phyloP scores from a whole-genome alignment of 2,888 invertebrate genomes.

The Lasioglossum leucozonium region DNA sequence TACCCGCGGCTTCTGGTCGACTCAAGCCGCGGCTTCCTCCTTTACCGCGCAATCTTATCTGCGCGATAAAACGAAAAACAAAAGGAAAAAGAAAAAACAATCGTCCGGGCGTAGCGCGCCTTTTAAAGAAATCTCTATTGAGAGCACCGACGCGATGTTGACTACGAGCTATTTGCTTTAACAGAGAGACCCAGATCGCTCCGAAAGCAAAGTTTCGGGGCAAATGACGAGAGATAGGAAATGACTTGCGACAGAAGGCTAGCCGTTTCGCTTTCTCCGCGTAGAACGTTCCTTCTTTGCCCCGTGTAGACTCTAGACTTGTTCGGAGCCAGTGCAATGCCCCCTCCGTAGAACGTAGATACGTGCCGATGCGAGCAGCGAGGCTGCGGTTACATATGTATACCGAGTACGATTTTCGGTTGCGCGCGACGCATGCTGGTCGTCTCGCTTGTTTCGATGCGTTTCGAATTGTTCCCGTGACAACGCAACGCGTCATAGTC shows the following conservation, averaged over 20 bases:
- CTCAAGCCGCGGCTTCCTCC: neutral
- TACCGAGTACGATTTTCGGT: too few species aligned
- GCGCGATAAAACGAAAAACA: neutral
- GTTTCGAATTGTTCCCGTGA: neutral
- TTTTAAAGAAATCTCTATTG: neutral
- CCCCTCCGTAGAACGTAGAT: neutral
- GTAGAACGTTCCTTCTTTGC: neutral
- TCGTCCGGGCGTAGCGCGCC: neutral
- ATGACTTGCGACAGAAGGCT: neutral
- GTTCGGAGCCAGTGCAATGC: neutral
- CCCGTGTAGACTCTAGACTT: neutral
- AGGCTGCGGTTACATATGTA: too few species aligned
- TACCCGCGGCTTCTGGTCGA: constrained; percentile 33
- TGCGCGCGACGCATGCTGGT: too few species aligned
- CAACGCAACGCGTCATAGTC: neutral
- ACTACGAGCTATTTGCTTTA: neutral
- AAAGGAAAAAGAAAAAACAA: too few species aligned
- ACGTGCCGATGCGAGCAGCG: too few species aligned
- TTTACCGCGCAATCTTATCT: neutral
- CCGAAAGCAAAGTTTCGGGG: neutral
- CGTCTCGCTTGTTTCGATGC: neutral
- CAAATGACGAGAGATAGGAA: neutral
- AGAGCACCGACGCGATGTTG: neutral
- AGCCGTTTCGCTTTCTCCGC: neutral
- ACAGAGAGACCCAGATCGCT: neutral